These are phyloP conservation scores for Indri indri DNA, from an alignment of 2,113 vertebrate species.

Conservation along the genomic window DNA sequence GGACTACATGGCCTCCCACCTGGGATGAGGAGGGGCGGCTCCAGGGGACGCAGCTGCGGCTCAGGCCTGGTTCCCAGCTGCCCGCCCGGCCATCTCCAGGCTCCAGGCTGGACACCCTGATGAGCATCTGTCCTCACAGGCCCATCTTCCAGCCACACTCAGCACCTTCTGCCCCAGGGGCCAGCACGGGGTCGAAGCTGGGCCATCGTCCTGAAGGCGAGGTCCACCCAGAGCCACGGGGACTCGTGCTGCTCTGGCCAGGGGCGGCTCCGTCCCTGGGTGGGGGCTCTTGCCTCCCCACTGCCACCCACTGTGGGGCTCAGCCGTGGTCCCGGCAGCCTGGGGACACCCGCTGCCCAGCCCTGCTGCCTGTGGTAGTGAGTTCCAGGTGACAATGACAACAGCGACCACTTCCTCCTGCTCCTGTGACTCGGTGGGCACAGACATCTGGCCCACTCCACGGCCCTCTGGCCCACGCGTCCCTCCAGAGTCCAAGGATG, in stretches of 20 bases:
- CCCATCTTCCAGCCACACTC: rapidly evolving
- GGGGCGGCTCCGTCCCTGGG: rapidly evolving
- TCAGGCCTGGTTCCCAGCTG: not conserved
- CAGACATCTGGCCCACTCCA: not conserved
- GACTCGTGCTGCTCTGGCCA: not conserved
- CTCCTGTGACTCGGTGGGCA: not conserved
- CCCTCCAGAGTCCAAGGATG: not conserved
- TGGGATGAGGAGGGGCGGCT: not conserved
- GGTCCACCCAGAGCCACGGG: not conserved
- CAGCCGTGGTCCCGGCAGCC: no score
- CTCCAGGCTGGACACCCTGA: rapidly evolving
- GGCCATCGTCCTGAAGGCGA: not conserved
- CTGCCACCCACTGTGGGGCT: not conserved
- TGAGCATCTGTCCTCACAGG: rapidly evolving
- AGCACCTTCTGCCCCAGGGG: not conserved
- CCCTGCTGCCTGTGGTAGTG: not conserved
- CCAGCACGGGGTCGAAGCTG: rapidly evolving
- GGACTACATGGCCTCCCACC: not conserved
- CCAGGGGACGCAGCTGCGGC: not conserved
- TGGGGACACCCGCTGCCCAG: rapidly evolving
- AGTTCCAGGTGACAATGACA: not conserved
- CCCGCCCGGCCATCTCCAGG: no score
- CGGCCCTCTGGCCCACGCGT: not conserved
- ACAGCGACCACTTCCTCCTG: not conserved
- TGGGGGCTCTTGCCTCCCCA: not conserved